Base-by-base conservation (phyloP, 2,113 vertebrate genomes). In the Campylomormyrus tamandua region DNA sequence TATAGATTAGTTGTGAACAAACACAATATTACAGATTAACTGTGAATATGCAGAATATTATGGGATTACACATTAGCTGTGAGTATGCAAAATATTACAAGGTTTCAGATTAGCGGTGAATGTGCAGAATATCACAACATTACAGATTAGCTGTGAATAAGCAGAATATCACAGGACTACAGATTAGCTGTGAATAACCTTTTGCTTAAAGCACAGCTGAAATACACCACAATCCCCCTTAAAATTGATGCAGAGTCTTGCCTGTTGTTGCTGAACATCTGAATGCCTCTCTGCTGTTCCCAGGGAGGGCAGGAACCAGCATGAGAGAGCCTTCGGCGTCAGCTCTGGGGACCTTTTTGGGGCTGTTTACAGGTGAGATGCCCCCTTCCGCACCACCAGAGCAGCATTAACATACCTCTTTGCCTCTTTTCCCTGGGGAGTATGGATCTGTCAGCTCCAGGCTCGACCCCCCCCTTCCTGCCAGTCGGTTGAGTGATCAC, bases 261-360 rank as follows among this genome's bases (percentile, higher is more conserved):
- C 45, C 19, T 24, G 39, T 48, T 84, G 8, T 45, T 46, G 83
- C 39, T 84, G 39, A 42, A 7, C 45, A 10, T 48, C 19, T 48
- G 8, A 17, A 6, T 24, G 0, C 45, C 19, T 80, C 48, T 19
- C 27, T 87, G n/a, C 49, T 48, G 0, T 4, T 93, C 90, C 4
- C 90, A 98, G 98, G 89, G 97, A 99, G 87, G 97, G 97, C 35
- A 95, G 39, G 91, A 97, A 96, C 92, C 98, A 97, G 89, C 97
- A 98, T 80, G 92, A 94, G 91, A 95, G 92, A 93, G 96, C 95
- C 0, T 97, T 98, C 70, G 97, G 97, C 0, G 80, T 97, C 42
- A 93, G 91, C 49, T 95, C 97, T 0, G 58, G 94, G 7, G 95
- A 98, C 15, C 95, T 97, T 86, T 99, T 98, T 90, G 92, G 94